phyloP scores from a whole-genome alignment of 2,888 invertebrate genomes.

The Sicus ferrugineus region DNA sequence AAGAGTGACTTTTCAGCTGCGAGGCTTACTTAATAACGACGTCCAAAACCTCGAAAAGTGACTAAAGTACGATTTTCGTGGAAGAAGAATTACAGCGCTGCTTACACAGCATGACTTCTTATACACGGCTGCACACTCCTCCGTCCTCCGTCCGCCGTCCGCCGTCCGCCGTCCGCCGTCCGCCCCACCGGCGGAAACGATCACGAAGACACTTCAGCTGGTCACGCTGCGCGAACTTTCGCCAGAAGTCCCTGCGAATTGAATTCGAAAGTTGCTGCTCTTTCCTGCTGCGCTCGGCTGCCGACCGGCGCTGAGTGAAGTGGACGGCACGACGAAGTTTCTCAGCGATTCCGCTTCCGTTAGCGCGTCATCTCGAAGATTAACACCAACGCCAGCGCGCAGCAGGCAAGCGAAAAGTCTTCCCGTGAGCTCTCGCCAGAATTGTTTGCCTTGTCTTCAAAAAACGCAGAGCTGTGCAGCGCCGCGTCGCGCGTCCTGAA shows the following conservation, averaged over 20 bases:
- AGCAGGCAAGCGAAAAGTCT: slow-evolving; percentile 13
- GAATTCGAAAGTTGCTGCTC: slow-evolving; percentile 36
- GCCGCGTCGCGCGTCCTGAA: not conserved
- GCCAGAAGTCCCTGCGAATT: slow-evolving; percentile 34
- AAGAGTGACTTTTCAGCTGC: no score
- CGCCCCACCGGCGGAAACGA: no score
- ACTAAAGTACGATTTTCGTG: no score
- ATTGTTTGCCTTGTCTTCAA: not conserved
- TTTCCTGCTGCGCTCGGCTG: slow-evolving; percentile 3
- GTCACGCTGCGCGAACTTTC: slow-evolving; percentile 4
- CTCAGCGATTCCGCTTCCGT: slow-evolving; percentile 21
- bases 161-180: no score
- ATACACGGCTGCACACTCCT: no score
- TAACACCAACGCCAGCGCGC: slow-evolving; percentile 32
- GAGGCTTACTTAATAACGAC: no score
- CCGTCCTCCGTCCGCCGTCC: no score
- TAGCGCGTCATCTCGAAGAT: slow-evolving; percentile 32
- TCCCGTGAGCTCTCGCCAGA: not conserved
- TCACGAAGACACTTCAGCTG: slow-evolving; percentile 22
- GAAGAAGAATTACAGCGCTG: no score
- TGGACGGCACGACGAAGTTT: slow-evolving; percentile 1
- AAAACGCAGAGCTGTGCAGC: not conserved
- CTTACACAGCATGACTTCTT: no score
- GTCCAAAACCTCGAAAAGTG: no score
- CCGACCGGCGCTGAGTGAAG: not conserved